These are phyloP conservation scores for Clavelina lepadiformis DNA, from an alignment of 23 tunicate species.

Conservation along the genomic window DNA sequence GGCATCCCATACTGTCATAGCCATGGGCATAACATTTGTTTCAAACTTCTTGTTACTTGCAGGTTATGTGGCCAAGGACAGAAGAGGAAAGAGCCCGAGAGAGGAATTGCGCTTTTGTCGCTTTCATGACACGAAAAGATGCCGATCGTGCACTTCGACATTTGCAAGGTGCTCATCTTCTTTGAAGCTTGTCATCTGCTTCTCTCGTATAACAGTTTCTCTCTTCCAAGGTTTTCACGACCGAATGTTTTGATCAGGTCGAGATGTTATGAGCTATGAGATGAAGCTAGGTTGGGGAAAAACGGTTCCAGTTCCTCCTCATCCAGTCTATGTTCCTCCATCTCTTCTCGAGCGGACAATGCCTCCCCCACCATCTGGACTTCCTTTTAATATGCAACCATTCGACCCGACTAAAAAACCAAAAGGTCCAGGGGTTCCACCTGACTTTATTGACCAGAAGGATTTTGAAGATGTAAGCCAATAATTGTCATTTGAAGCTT, in stretches of 20 bases:
- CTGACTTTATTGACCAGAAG: constrained; percentile 62
- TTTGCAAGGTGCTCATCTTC: constrained; percentile 54
- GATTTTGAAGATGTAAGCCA: constrained; percentile 88
- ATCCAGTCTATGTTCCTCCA: constrained; percentile 93
- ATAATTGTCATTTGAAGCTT: no score
- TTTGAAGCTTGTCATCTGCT: no score
- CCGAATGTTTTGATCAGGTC: constrained; percentile 10
- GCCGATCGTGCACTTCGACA: constrained; percentile 87
- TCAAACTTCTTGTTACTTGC: no score
- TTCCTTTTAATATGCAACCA: constrained; percentile 95
- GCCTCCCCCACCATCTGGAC: constrained; percentile 94
- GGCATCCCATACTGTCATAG: background rate
- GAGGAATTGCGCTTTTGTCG: constrained; percentile 93
- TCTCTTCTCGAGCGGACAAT: constrained; percentile 66
- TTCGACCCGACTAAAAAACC: constrained; percentile 60
- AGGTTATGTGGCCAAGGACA: constrained; percentile 98
- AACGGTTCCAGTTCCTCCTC: constrained; percentile 85
- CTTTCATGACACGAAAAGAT: constrained; percentile 93
- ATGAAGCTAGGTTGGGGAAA: constrained; percentile 99
- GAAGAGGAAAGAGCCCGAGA: constrained; percentile 87
- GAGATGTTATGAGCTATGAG: constrained; percentile 68
- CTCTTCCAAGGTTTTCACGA: background rate
- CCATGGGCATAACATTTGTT: background rate
- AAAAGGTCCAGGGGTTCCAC: constrained; percentile 58
- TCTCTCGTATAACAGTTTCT: no score